Evolutionary conservation across 1,140 invertebrate species (phyloP).

Genomic region (Atta texana): DNA sequence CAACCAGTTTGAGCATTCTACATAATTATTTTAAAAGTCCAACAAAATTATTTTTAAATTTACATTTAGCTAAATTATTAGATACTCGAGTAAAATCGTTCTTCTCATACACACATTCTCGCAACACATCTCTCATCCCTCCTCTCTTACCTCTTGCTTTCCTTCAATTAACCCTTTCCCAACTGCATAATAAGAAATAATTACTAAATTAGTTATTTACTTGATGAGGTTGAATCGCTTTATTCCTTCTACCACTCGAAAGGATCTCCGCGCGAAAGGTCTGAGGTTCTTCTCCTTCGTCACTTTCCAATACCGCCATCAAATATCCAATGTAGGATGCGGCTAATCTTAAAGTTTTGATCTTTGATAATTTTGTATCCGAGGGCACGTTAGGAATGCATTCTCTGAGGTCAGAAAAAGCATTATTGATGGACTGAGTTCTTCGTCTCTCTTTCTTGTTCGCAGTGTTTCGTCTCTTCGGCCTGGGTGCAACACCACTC

Average conservation of each 20-base stretch:
- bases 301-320: slow-evolving; percentile 92
- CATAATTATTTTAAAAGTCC: too few species aligned
- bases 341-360: slow-evolving; percentile 96
- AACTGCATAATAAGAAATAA: neutral
- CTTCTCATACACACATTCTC: neutral
- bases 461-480: slow-evolving; percentile 92
- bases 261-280: slow-evolving; percentile 92
- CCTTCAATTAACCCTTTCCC: neutral
- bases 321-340: slow-evolving; percentile 97
- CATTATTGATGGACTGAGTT: slow-evolving; percentile 98
- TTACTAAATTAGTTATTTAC: slow-evolving; percentile 68
- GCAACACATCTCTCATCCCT: neutral
- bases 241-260: slow-evolving; percentile 84
- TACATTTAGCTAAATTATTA: too few species aligned
- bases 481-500: slow-evolving; percentile 70
- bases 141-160: neutral
- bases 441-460: slow-evolving; percentile 97
- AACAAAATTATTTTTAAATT: too few species aligned
- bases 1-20: too few species aligned
- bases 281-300: slow-evolving; percentile 90
- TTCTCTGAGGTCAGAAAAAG: slow-evolving; percentile 95
- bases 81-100: too few species aligned
- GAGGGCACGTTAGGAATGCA: slow-evolving; percentile 98
- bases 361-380: slow-evolving; percentile 97
- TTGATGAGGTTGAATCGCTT: slow-evolving; percentile 76